Conservation (phyloP, 2,888 invertebrate species). For the Apotomis capreana region DNA sequence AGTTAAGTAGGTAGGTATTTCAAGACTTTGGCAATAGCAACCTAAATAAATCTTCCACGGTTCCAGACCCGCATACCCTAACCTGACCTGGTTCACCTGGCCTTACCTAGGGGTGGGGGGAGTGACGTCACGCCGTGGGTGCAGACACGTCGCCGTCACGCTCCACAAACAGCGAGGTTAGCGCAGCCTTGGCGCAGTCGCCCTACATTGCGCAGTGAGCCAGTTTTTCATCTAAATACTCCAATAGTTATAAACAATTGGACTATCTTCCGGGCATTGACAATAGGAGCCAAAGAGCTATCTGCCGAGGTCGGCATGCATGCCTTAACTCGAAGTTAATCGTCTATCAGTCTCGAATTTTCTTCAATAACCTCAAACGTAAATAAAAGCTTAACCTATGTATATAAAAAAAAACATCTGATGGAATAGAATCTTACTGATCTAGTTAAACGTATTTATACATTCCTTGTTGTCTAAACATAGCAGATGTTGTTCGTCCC, state of each 20-base stretch:
- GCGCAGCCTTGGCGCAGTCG: constrained; percentile 77
- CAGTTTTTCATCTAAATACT: constrained; percentile 69
- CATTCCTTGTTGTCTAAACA: neutral
- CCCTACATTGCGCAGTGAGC: constrained; percentile 77
- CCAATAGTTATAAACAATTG: constrained; percentile 56
- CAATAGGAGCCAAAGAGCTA: constrained; percentile 39
- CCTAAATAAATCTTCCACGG: neutral
- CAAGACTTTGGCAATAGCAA: neutral
- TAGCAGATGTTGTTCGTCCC: constrained; percentile 13
- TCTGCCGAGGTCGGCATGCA: constrained; percentile 27
- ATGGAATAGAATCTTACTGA: too few relatives aligned
- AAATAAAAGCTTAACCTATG: neutral
- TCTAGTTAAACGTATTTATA: too few relatives aligned
- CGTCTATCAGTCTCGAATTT: neutral
- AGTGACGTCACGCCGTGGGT: constrained; percentile 78
- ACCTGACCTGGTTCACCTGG: constrained; percentile 40
- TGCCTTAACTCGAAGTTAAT: neutral
- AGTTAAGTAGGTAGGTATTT: neutral
- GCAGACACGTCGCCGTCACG: constrained; percentile 82
- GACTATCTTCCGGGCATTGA: constrained; percentile 58
- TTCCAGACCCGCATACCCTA: constrained; percentile 14
- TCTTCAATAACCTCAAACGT: neutral
- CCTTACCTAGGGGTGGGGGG: constrained; percentile 46
- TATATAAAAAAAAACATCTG: too few relatives aligned
- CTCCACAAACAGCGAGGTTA: constrained; percentile 82